Evolutionary conservation across 2,797 vertebrate genomes (phyloP).

Genomic region (Pogoniulus pusillus): DNA sequence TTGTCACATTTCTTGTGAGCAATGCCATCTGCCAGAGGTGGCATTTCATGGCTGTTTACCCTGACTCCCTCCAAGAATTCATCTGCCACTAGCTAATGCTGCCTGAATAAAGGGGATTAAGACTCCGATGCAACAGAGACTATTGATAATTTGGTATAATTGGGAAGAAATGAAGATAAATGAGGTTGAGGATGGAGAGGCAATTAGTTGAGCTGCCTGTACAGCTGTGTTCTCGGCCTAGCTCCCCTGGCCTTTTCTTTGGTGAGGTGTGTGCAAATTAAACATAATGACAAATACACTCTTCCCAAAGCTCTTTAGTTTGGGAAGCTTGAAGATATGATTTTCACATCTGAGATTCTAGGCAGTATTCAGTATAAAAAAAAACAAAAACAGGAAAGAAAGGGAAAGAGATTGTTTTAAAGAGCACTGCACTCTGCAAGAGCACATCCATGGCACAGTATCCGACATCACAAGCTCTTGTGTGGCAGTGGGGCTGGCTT

Average conservation of each 20-base stretch:
- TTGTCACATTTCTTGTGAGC: constrained; percentile 88
- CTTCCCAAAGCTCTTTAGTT: constrained; percentile 72
- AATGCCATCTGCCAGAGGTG: constrained; percentile 89
- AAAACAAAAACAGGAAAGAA: background rate
- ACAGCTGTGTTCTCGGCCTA: constrained; percentile 87
- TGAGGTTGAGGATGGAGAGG: constrained; percentile 88
- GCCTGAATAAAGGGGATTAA: constrained; percentile 89
- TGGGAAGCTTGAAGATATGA: constrained; percentile 52
- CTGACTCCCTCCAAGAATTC: constrained; percentile 90
- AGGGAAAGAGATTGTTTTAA: background rate
- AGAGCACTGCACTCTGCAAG: background rate
- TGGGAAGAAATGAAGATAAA: constrained; percentile 95
- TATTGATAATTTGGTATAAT: constrained; percentile 94
- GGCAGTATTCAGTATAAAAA: background rate
- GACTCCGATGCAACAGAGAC: constrained; percentile 90
- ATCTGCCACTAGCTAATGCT: constrained; percentile 88
- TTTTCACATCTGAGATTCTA: constrained; percentile 50
- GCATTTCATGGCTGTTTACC: constrained; percentile 90
- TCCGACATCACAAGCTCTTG: background rate
- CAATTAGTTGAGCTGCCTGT: constrained; percentile 87
- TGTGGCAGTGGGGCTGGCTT: background rate
- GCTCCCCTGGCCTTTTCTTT: constrained; percentile 82
- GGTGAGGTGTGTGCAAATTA: constrained; percentile 84
- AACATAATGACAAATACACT: constrained; percentile 83
- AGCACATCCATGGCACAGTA: background rate